A percentile compares a stretch with the other conserved stretches of the same genome.
Conservation (phyloP, 1,140 invertebrate species). For the Babylonia areolata region DNA sequence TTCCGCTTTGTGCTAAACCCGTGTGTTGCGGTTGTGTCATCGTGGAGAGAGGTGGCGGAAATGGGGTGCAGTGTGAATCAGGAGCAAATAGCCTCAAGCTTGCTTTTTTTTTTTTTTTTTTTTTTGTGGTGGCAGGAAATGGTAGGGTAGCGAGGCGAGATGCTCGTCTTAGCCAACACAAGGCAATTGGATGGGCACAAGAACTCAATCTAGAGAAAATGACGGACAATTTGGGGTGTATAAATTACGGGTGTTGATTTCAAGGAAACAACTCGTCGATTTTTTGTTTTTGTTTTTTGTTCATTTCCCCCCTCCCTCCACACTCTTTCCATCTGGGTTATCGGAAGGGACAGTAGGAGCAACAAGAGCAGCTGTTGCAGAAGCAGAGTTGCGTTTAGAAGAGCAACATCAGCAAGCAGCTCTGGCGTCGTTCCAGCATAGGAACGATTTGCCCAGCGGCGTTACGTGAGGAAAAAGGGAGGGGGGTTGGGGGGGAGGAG, state of each 20-base stretch:
- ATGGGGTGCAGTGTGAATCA: neutral
- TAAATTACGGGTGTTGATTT: conserved; percentile 5
- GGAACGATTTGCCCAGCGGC: conserved; percentile 14
- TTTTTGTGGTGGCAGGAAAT: conserved; percentile 37
- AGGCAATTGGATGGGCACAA: conserved; percentile 6
- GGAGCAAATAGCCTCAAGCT: neutral
- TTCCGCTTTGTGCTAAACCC: neutral
- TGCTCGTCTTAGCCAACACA: neutral
- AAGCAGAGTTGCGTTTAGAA: neutral
- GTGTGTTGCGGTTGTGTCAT: neutral
- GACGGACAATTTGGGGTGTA: conserved; percentile 3
- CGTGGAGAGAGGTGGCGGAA: neutral
- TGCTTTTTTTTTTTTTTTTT: neutral
- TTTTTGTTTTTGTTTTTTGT: neutral
- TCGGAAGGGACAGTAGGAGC: neutral
- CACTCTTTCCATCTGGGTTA: no score
- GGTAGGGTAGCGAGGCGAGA: neutral
- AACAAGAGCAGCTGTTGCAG: neutral
- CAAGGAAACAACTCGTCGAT: neutral
- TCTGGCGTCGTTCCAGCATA: neutral
- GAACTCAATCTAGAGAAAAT: conserved; percentile 22
- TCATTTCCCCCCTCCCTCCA: neutral
- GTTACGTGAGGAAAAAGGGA: neutral
- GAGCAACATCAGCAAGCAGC: neutral
- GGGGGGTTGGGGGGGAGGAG: neutral